Base-by-base conservation (phyloP, 2,113 vertebrate species). In the Cyprinus carpio region DNA sequence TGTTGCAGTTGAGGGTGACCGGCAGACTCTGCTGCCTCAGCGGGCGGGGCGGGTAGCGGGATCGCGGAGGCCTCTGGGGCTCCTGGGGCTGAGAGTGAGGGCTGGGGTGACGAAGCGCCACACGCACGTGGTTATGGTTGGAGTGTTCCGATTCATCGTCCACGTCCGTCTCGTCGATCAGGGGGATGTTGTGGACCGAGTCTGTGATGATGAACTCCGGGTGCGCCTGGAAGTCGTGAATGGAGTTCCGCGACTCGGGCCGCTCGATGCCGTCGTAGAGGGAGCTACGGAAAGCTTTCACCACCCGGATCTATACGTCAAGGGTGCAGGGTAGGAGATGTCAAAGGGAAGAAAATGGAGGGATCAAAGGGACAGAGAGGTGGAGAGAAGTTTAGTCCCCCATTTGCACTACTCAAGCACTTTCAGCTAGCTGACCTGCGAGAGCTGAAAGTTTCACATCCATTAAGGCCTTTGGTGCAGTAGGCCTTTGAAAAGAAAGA, bases 251-350 rank as follows among this genome's bases (percentile, higher is more conserved):
- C 83, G 94, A 94, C 29, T 94, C 94, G 0, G 93, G 94, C 83
- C 91, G 95, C 90, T 96, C 94, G 89, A 95, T 93, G 84, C 94
- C 94, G 87, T 94, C 95, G 7, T 95, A 95, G 85, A 94, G 93
- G 2, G 95, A 96, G 90, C 95, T 96, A 93, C 95, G 94, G 93
- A 96, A 95, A 43, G 94, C 94, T 91, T 93, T 96, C 94, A 95
- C 95, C 92, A 96, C 95, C 88, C 93, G 95, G 91, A 96, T 95
- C 95, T 96, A 88, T 84, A 89, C 81, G 2, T 12, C 60, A 79
- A 75, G 58, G 77, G 78, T 81, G 62, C 40, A 34, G 77, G 85
- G 51, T 84, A 40, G 54, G 77, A 83, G 67, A 76, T 78, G 71
- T 75, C 64, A 84, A 67, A 86, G 74, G 76, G 76, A 20, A 76